Conservation (phyloP, 2,888 invertebrate species). For the Epistrophe eligans region DNA sequence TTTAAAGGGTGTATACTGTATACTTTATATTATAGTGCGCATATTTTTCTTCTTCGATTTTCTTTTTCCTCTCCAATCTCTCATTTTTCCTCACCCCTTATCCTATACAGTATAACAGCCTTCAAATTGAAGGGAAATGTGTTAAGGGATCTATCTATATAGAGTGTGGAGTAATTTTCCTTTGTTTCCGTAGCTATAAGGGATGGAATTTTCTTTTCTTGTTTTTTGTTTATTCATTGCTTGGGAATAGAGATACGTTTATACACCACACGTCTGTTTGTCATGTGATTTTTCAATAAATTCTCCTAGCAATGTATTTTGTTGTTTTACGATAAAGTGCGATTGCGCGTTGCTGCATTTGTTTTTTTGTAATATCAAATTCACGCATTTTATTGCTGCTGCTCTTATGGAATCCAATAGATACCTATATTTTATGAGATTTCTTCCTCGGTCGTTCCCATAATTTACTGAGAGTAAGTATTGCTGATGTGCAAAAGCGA, state of each 20-base stretch:
- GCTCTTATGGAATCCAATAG: background rate
- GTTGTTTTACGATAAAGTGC: slow-evolving; percentile 32
- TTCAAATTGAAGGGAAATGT: slow-evolving; percentile 28
- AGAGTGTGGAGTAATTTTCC: slow-evolving; percentile 37
- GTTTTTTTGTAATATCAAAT: slow-evolving; percentile 29
- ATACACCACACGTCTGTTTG: slow-evolving; percentile 7
- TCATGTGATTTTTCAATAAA: slow-evolving; percentile 69
- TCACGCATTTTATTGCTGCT: slow-evolving; percentile 18
- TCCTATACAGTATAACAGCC: background rate
- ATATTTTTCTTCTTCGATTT: slow-evolving; percentile 51
- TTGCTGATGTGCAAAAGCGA: background rate
- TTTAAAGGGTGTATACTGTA: slow-evolving; percentile 62
- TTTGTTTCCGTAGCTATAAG: slow-evolving; percentile 58
- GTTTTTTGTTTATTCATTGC: slow-evolving; percentile 19
- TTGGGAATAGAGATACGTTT: slow-evolving; percentile 11
- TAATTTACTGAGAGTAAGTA: slow-evolving; percentile 21
- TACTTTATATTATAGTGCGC: slow-evolving; percentile 63
- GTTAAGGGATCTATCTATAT: slow-evolving; percentile 42
- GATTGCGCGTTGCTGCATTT: slow-evolving; percentile 71
- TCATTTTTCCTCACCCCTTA: slow-evolving; percentile 13
- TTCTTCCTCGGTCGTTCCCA: slow-evolving; percentile 14
- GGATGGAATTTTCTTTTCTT: slow-evolving; percentile 64
- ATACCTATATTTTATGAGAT: background rate
- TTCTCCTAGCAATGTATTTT: slow-evolving; percentile 50
- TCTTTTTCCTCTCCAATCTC: slow-evolving; percentile 14